Evolutionary conservation across 2,113 vertebrate species (phyloP).

Genomic region (Danionella cerebrum): DNA sequence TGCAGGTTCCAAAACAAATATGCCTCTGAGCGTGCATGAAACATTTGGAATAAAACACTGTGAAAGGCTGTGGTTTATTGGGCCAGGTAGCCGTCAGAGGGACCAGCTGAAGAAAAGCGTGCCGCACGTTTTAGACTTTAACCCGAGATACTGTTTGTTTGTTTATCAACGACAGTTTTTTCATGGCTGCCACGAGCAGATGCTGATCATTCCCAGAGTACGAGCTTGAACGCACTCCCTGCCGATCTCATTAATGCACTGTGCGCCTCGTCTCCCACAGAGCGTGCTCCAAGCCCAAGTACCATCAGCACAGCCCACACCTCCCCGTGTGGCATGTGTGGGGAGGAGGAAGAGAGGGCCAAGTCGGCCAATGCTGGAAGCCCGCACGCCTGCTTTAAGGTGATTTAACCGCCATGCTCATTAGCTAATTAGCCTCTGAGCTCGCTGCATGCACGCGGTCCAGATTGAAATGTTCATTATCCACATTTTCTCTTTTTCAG

Average conservation of each 20-base stretch:
- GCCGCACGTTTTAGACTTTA: neutral
- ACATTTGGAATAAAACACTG: conserved; percentile 20
- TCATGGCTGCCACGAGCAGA: conserved; percentile 55
- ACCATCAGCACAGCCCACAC: conserved; percentile 45
- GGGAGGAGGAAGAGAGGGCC: conserved; percentile 43
- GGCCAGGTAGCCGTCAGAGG: neutral
- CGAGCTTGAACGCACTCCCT: conserved; percentile 54
- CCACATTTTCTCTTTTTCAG: conserved; percentile 60
- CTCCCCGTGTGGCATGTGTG: conserved; percentile 27
- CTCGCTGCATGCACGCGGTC: conserved; percentile 63
- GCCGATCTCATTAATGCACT: conserved; percentile 55
- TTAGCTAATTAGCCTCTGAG: conserved; percentile 72
- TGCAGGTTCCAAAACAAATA: conserved; percentile 22
- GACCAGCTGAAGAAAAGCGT: neutral
- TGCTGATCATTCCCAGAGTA: conserved; percentile 56
- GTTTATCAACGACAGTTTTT: conserved; percentile 61
- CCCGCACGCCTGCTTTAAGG: conserved; percentile 59
- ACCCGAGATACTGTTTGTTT: conserved; percentile 38
- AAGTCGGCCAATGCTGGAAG: conserved; percentile 43
- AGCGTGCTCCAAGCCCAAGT: conserved; percentile 45
- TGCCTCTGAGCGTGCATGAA: conserved; percentile 6
- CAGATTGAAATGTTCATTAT: conserved; percentile 71
- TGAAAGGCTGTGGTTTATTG: neutral
- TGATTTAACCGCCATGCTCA: conserved; percentile 69
- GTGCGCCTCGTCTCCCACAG: conserved; percentile 42